Conservation (phyloP, 2,888 invertebrate genomes). For the Schrankia costaestrigalis region DNA sequence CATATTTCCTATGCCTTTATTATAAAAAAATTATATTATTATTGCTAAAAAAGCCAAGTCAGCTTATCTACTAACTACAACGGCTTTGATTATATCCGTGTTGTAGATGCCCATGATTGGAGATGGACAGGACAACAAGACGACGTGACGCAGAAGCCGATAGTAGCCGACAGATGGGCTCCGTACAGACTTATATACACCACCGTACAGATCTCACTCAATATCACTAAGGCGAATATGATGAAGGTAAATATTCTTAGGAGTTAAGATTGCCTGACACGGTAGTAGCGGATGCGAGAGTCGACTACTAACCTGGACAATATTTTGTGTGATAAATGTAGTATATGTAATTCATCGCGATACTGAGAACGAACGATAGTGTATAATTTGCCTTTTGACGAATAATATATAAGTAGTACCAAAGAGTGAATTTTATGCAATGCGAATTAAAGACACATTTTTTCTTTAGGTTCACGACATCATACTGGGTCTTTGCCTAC, state of each 20-base stretch:
- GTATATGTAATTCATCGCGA: too few species aligned
- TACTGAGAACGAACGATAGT: too few species aligned
- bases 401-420: too few species aligned
- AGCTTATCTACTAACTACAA: too few species aligned
- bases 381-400: too few species aligned
- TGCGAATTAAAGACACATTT: not conserved
- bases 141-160: conserved; percentile 27
- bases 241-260: conserved; percentile 42
- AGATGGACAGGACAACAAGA: conserved; percentile 46
- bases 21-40: too few species aligned
- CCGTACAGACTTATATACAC: conserved; percentile 58
- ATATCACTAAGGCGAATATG: conserved; percentile 62
- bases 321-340: too few species aligned
- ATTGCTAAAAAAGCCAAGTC: too few species aligned
- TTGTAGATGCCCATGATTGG: conserved; percentile 47
- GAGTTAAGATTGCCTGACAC: not conserved
- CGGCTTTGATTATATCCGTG: not conserved
- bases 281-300: too few species aligned
- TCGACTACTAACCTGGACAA: too few species aligned
- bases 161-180: conserved; percentile 47
- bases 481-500: conserved; percentile 70
- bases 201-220: conserved; percentile 50
- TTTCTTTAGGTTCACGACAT: conserved; percentile 60
- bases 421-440: too few species aligned
- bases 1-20: too few species aligned